Evolutionary conservation across 1,140 invertebrate species (phyloP), one percentile per base, ranked within the genome.

Genomic region (Aphaenogaster floridana): DNA sequence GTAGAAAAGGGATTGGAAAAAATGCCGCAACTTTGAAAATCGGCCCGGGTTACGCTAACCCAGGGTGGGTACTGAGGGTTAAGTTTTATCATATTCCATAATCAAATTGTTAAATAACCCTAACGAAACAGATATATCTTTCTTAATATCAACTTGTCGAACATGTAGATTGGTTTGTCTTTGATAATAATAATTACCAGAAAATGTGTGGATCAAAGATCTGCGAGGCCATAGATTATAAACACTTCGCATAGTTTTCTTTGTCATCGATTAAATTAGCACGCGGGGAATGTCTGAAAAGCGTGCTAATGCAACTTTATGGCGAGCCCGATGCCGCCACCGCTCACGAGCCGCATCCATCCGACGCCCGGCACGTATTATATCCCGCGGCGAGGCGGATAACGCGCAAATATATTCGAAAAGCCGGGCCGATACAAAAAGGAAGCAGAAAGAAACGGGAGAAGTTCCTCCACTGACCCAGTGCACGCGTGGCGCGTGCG

Each of bases 381-480:
- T 61, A 84, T 61, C 80, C 80, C 54, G 69, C 69, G 80, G 69
- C 69, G 69, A 61, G 63, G 72, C 54, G 80, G 80, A 84, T 84
- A 84, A 76, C 69, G 80, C 69, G 80, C 69, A 74, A 86, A 86
- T 86, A 86, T 78, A 86, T 86, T 86, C 83, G 83, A 64, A 79
- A 86, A 86, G 83, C 83, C 74, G 42, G 57, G 28, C 88, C 88
- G 89, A 90, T 90, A 90, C 78, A 86, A 84, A 90, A 90, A 90
- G 88, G 86, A 90, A 90, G 59, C 45, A 90, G 50, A 86, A 90
- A 90, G 88, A 90, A 90, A 90, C n/a, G 61, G 45, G 79, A 81
- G 77, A 89, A 89, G 77, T 72, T 91, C 90, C 89, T 91, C 89
- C 90, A 91, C 89, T 91, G 90, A 91, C 90, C 90, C 90, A 91